These are phyloP conservation scores for Ephialtes manifestator DNA, from an alignment of 2,888 invertebrate species.

Conservation along the genomic window DNA sequence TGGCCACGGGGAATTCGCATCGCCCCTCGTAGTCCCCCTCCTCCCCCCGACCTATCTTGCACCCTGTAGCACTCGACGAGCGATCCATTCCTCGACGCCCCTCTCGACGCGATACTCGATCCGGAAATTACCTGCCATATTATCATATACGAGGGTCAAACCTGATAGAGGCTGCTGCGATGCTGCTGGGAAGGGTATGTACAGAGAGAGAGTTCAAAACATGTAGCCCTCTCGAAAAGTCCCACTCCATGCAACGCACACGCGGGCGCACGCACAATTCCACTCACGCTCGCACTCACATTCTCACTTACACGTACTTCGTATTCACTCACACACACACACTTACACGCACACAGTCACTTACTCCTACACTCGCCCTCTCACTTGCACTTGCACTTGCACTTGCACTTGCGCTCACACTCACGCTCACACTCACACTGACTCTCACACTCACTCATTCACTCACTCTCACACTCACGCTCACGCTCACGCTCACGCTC, in stretches of 20 bases:
- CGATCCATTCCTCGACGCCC: constrained; percentile 52
- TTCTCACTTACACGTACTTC: background rate
- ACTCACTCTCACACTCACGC: too few species aligned
- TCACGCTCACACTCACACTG: background rate
- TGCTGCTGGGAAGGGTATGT: background rate
- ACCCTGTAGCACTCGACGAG: constrained; percentile 40
- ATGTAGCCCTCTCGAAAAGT: constrained; percentile 41
- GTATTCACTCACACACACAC: background rate
- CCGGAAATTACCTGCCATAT: constrained; percentile 83
- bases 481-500: too few species aligned
- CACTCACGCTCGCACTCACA: background rate
- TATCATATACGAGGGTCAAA: constrained; percentile 81
- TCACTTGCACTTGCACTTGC: too few species aligned
- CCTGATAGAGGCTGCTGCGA: constrained; percentile 62
- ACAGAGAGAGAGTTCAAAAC: constrained; percentile 21
- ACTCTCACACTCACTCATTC: background rate
- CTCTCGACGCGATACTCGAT: constrained; percentile 71
- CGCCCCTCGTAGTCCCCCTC: background rate
- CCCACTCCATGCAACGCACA: constrained; percentile 13
- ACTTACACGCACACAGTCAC: background rate
- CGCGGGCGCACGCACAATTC: background rate
- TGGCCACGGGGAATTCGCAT: constrained; percentile 34
- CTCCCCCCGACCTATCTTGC: background rate
- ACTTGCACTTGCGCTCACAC: too few species aligned
- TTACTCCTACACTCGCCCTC: too few species aligned